phyloP scores from a whole-genome alignment of 2,113 vertebrate genomes.

The Cyanoramphus novaezelandiae region DNA sequence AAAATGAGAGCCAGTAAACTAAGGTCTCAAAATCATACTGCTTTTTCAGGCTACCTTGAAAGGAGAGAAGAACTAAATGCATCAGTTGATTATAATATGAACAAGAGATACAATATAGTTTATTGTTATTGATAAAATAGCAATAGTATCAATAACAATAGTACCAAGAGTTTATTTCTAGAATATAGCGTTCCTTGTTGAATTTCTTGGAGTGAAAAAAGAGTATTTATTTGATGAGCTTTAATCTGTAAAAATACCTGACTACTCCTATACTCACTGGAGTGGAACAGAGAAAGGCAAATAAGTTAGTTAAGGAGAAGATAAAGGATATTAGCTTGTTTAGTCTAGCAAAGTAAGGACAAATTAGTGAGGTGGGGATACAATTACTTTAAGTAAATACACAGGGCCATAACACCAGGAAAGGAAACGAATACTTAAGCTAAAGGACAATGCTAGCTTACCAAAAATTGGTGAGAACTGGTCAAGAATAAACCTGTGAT shows the following conservation, averaged over 20 bases:
- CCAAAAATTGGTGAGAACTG: slow-evolving; percentile 5
- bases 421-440: slow-evolving; percentile 35
- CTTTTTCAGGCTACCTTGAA: background rate
- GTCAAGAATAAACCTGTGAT: background rate
- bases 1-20: background rate
- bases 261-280: background rate
- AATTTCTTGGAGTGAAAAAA: background rate
- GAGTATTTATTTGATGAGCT: background rate
- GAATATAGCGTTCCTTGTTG: background rate
- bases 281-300: background rate
- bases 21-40: background rate
- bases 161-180: background rate
- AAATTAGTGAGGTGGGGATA: background rate
- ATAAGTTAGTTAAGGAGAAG: background rate
- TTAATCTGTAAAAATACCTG: background rate
- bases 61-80: background rate
- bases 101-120: background rate
- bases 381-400: background rate
- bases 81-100: background rate
- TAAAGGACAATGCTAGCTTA: background rate
- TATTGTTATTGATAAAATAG: background rate
- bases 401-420: background rate
- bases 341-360: slow-evolving; percentile 36
- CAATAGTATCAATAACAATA: background rate
- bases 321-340: slow-evolving; percentile 17